Conservation (phyloP, 2,797 vertebrate genomes). For the Hybognathus amarus region DNA sequence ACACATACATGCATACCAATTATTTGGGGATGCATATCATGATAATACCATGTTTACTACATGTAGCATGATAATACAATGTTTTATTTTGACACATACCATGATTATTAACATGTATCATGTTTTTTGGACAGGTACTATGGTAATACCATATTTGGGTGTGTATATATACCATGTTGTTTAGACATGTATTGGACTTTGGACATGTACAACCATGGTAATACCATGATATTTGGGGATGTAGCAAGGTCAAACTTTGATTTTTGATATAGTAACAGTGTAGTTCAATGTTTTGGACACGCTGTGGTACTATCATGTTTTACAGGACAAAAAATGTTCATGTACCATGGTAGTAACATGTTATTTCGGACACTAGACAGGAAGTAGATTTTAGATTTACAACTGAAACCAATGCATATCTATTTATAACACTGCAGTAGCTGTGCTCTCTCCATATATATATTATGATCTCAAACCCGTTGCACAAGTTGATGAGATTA, state of each 20-base stretch:
- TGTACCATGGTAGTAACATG: background rate
- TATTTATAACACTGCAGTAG: constrained; percentile 24
- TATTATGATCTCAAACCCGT: background rate
- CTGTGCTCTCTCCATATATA: background rate
- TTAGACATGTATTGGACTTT: too few species aligned
- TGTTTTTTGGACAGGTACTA: background rate
- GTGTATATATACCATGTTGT: background rate
- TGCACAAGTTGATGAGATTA: background rate
- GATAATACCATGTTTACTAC: background rate
- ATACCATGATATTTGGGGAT: background rate
- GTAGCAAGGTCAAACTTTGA: background rate
- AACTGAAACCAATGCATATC: background rate
- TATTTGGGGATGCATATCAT: background rate
- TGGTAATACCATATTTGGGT: background rate
- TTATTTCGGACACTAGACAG: background rate
- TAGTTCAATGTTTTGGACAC: background rate
- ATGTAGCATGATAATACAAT: background rate
- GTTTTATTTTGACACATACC: background rate
- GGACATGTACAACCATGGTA: background rate
- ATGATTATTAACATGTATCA: background rate
- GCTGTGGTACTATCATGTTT: background rate
- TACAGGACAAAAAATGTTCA: background rate
- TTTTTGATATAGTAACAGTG: background rate
- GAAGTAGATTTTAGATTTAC: constrained; percentile 11
- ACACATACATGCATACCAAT: background rate